Percentiles rank a stretch among this genome's conserved stretches.
Conservation (phyloP, 2,797 vertebrate species). For the Kryptolebias ocellatus region DNA sequence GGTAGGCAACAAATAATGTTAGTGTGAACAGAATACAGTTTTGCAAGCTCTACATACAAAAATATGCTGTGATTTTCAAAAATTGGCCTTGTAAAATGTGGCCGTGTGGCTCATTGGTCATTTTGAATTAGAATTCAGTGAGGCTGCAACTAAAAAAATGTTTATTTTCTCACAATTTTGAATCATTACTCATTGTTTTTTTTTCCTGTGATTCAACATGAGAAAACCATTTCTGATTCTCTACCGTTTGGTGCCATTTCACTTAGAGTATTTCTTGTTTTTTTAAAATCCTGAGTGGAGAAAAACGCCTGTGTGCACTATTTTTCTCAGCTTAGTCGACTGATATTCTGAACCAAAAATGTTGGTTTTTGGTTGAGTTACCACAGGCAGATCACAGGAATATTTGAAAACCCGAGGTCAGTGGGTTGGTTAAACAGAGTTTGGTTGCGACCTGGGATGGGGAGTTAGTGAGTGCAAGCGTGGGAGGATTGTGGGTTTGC, state of each 20-base stretch:
- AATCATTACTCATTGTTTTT: no score
- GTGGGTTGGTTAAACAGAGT: constrained; percentile 64
- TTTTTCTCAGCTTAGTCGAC: constrained; percentile 48
- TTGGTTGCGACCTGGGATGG: constrained; percentile 62
- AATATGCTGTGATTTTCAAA: no score
- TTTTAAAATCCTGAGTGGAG: neutral
- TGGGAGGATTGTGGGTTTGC: constrained; percentile 78
- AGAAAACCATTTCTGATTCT: neutral
- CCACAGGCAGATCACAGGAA: constrained; percentile 64
- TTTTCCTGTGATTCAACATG: neutral
- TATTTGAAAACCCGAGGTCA: constrained; percentile 68
- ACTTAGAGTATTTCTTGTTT: no score
- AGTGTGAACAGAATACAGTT: no score
- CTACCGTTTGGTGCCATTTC: neutral
- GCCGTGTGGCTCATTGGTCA: no score
- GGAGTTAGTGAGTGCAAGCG: constrained; percentile 69
- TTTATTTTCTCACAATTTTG: no score
- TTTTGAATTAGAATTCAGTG: no score
- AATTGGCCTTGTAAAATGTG: no score
- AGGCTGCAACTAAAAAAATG: no score
- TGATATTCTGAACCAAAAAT: constrained; percentile 42
- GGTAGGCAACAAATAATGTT: no score
- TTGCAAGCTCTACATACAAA: no score
- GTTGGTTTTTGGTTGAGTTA: constrained; percentile 51
- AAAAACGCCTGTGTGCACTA: constrained; percentile 8